These are phyloP conservation scores for Thinocorus orbignyianus DNA, from an alignment of 2,113 vertebrate genomes.

Conservation along the genomic window DNA sequence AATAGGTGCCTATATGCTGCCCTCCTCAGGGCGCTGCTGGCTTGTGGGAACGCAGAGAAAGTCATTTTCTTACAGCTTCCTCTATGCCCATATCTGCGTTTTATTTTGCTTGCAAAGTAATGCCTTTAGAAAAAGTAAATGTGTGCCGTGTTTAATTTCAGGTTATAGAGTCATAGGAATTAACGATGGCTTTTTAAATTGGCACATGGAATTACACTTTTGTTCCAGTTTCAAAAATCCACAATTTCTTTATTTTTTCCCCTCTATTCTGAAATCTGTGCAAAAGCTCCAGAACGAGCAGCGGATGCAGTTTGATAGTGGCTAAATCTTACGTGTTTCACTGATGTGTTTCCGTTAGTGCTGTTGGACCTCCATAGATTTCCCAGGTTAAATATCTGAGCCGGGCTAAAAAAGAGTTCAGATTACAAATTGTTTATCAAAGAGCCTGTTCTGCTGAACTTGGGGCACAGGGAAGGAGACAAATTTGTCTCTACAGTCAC, in stretches of 20 bases:
- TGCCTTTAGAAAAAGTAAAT: neutral
- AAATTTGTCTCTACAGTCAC: neutral
- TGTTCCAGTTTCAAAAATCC: neutral
- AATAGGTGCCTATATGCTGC: neutral
- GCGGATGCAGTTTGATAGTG: neutral
- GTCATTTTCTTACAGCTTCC: neutral
- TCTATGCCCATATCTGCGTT: accelerated
- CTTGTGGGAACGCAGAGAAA: neutral
- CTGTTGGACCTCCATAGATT: neutral
- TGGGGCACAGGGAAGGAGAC: neutral
- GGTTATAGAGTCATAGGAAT: neutral
- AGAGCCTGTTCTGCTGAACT: neutral
- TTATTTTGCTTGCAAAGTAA: neutral
- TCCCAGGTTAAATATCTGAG: neutral
- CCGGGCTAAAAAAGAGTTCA: neutral
- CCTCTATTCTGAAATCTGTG: neutral
- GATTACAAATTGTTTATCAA: neutral
- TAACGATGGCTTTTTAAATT: neutral
- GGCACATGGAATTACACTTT: neutral
- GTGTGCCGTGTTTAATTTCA: neutral
- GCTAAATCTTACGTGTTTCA: neutral
- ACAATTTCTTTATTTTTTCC: accelerated
- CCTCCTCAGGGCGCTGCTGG: neutral
- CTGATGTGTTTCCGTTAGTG: neutral
- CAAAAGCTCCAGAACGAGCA: neutral